phyloP scores from a whole-genome alignment of 1,140 invertebrate species.

The Neodiprion pinetum region DNA sequence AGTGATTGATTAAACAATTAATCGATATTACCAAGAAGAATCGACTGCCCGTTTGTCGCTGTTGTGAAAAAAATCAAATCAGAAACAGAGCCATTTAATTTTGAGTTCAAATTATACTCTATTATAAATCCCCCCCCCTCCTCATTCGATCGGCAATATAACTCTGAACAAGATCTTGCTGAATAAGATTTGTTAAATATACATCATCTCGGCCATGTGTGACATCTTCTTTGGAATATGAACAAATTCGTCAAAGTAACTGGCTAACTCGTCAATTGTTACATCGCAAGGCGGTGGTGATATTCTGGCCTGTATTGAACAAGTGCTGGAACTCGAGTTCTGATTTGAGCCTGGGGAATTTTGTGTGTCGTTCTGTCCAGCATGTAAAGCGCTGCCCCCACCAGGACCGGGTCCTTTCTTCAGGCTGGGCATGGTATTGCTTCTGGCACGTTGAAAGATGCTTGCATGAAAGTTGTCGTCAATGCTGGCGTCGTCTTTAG shows the following conservation, averaged over 20 bases:
- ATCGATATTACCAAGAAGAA: not conserved
- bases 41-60: not conserved
- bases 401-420: conserved; percentile 50
- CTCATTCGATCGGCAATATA: no score
- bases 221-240: conserved; percentile 97
- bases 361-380: conserved; percentile 11
- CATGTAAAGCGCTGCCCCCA: conserved; percentile 33
- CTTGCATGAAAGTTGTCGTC: conserved; percentile 44
- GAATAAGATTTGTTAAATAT: conserved; percentile 70
- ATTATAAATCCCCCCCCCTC: not conserved
- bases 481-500: conserved; percentile 54
- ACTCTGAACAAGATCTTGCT: conserved; percentile 25
- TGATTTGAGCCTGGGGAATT: conserved; percentile 30
- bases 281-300: conserved; percentile 73
- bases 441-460: conserved; percentile 55
- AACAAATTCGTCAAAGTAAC: conserved; percentile 91
- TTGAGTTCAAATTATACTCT: conserved; percentile 25
- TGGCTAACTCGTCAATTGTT: conserved; percentile 89
- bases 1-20: conserved; percentile 1
- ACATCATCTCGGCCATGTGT: conserved; percentile 97
- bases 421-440: conserved; percentile 60
- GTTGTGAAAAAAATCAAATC: conserved; percentile 13
- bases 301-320: conserved; percentile 64
- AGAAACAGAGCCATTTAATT: conserved; percentile 24
- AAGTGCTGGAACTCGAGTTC: conserved; percentile 54